Base-by-base conservation (phyloP, 2,888 invertebrate species). In the Parthenolecanium corni region DNA sequence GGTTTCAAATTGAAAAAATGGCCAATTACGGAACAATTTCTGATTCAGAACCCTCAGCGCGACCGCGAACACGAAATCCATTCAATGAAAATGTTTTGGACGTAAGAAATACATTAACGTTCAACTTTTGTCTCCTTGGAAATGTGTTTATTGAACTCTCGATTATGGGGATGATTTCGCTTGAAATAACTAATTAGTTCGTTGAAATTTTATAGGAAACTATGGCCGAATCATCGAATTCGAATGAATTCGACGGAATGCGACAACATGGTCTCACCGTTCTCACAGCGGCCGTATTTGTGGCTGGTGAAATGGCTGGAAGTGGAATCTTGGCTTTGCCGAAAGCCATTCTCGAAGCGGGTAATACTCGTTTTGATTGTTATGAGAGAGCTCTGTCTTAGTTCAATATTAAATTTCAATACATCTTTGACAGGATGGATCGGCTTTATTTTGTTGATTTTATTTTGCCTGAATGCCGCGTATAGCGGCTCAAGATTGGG, bases 271-370 rank as follows among this genome's bases (percentile, higher is more conserved):
- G 78, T 0, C 69, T 78, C 14, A 73, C 70, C 58, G 71, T 78
- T 20, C 66, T 75, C 14, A 73, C 81, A 65, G 79, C 83, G 0
- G 78, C 81, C 0, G 73, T 84, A 65, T 79, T 85, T 69, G 79
- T 85, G 47, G 80, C 80, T 0, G 84, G 83, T 0, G 84, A 84
- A 73, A 83, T 85, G 79, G 83, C 83, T 0, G 85, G 85, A 47
- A 82, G 82, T 68, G 85, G 85, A 0, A 80, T 84, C n/a, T 73
- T 85, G 66, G 83, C 84, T 0, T 73, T 85, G 36, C 85, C 85
- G 0, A 73, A 77, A 66, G 84, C 83, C 0, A 75, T 84, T 36
- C 79, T 78, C 54, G 79, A 80, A 69, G 77, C 83, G 67, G 84
- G 85, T 84, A 70, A 66, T 69, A 31, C 9, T 31, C 31, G 5